These are phyloP conservation scores for Semotilus atromaculatus DNA, from an alignment of 2,797 vertebrate species.

Conservation along the genomic window DNA sequence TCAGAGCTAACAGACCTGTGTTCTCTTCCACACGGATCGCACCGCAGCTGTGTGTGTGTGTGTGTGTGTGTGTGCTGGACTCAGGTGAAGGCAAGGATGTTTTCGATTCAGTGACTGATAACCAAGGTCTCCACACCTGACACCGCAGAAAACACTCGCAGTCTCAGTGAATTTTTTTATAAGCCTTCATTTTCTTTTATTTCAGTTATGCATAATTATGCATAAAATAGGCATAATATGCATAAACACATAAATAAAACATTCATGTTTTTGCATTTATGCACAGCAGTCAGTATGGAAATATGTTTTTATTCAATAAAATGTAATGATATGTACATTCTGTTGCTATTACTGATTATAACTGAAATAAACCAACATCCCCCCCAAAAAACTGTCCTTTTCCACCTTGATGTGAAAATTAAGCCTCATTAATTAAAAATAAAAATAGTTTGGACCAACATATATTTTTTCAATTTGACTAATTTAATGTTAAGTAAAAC, in stretches of 20 bases:
- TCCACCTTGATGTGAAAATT: too few species aligned
- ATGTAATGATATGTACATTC: neutral
- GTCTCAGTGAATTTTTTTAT: neutral
- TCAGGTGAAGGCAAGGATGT: conserved; percentile 46
- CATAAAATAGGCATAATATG: neutral
- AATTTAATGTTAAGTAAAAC: too few species aligned
- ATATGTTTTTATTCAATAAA: neutral
- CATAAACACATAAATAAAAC: neutral
- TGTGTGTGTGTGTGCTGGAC: conserved; percentile 9
- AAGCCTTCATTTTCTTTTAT: neutral
- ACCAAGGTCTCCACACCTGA: neutral
- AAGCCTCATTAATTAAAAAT: too few species aligned
- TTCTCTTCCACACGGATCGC: conserved; percentile 35
- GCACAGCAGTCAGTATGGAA: neutral
- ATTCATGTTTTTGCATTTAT: neutral
- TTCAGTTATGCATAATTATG: neutral
- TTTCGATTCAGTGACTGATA: conserved; percentile 14
- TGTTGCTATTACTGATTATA: too few species aligned
- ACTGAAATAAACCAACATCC: too few species aligned
- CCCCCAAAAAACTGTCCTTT: too few species aligned
- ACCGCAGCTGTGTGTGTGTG: conserved; percentile 26
- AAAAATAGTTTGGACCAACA: too few species aligned
- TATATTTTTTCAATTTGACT: too few species aligned
- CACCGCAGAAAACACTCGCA: neutral
- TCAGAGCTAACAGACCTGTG: conserved; percentile 29